A percentile compares a stretch with the other conserved stretches of the same genome.
Conservation (phyloP, 2,113 vertebrate genomes). For the Rhineura floridana region DNA sequence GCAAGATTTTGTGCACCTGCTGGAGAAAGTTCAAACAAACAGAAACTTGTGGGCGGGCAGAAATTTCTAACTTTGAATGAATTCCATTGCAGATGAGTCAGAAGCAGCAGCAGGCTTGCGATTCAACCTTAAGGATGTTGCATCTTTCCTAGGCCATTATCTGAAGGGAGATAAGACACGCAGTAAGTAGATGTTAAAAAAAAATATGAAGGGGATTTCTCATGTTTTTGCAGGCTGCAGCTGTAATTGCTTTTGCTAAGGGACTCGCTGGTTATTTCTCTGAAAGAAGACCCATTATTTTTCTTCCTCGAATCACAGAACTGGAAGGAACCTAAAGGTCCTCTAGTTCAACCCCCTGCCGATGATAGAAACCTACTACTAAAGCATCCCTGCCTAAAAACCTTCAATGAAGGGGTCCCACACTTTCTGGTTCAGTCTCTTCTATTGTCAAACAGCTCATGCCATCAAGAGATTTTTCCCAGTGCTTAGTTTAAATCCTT, state of each 20-base stretch:
- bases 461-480: no score
- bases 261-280: slow-evolving; percentile 33
- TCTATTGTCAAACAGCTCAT: no score
- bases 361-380: no score
- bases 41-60: background rate
- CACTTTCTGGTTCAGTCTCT: no score
- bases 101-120: background rate
- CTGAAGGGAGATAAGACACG: background rate
- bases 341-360: no score
- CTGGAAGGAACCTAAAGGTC: no score
- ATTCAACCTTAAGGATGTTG: background rate
- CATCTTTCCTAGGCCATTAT: background rate
- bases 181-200: background rate
- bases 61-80: background rate
- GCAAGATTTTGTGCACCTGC: slow-evolving; percentile 15
- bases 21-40: slow-evolving; percentile 16
- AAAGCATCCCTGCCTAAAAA: no score
- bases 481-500: no score
- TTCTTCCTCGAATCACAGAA: slow-evolving; percentile 29
- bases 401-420: no score
- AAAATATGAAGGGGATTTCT: slow-evolving; percentile 36
- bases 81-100: background rate
- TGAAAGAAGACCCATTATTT: slow-evolving; percentile 49
- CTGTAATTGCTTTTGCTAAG: slow-evolving; percentile 45
- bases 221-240: slow-evolving; percentile 26